Evolutionary conservation across 53 echinoderm and acorn worm species (phyloP).

Genomic region (Stichopus horrens): DNA sequence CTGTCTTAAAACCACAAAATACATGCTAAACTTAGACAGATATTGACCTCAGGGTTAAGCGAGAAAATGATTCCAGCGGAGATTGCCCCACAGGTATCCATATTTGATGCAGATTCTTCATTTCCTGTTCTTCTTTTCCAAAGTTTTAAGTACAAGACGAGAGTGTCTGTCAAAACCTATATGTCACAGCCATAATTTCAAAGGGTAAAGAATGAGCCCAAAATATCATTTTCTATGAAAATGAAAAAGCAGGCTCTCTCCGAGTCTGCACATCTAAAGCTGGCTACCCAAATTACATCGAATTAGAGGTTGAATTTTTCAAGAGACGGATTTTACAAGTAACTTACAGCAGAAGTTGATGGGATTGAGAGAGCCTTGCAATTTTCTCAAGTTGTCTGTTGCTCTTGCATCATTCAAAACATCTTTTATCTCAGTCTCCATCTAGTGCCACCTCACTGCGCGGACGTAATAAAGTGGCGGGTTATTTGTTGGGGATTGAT

Average conservation of each 20-base stretch:
- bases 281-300: no score
- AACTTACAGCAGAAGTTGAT: no score
- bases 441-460: no score
- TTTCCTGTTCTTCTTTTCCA: slow-evolving; percentile 19
- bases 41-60: slow-evolving; percentile 17
- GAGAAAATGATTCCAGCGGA: slow-evolving; percentile 18
- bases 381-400: no score
- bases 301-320: no score
- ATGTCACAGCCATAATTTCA: background rate
- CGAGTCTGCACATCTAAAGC: no score
- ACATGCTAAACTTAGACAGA: slow-evolving; percentile 3
- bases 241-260: background rate
- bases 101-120: slow-evolving; percentile 18
- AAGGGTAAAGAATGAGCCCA: background rate
- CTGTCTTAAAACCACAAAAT: background rate
- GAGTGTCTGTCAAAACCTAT: slow-evolving; percentile 7
- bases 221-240: background rate
- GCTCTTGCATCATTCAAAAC: no score
- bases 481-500: no score
- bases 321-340: no score
- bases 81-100: slow-evolving; percentile 15
- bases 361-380: no score
- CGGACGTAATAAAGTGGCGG: no score
- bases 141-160: background rate
- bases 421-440: no score